Evolutionary conservation across 2,888 invertebrate genomes (phyloP).

Genomic region (Azorinus chamasolen): DNA sequence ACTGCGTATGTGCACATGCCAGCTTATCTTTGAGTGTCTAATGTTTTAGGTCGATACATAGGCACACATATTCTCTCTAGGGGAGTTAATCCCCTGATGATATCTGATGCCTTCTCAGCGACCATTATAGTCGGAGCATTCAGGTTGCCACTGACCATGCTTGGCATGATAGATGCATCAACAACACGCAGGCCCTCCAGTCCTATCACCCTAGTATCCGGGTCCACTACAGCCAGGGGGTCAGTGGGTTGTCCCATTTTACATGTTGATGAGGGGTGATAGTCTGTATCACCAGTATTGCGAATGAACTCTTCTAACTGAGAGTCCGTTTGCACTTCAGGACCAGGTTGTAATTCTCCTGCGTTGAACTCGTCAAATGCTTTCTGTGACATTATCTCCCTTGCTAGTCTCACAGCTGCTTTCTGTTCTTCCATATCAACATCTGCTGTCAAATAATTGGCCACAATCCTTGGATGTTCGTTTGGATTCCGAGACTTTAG

Average conservation of each 20-base stretch:
- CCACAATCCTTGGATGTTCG: conserved; percentile 94
- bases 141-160: conserved; percentile 92
- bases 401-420: conserved; percentile 75
- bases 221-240: conserved; percentile 90
- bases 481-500: conserved; percentile 92
- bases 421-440: conserved; percentile 88
- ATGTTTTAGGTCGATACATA: conserved; percentile 77
- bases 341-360: conserved; percentile 78
- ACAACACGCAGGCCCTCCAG: conserved; percentile 90
- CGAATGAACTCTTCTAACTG: conserved; percentile 85
- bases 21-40: conserved; percentile 67
- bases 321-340: conserved; percentile 79
- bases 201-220: conserved; percentile 87
- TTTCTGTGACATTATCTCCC: conserved; percentile 85
- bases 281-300: conserved; percentile 88
- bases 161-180: conserved; percentile 93
- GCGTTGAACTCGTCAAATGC: conserved; percentile 84
- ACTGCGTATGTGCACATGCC: too few relatives aligned
- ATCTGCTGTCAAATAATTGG: conserved; percentile 93
- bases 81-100: conserved; percentile 85
- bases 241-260: conserved; percentile 89
- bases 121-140: conserved; percentile 88
- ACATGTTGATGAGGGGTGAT: conserved; percentile 93
- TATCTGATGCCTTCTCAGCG: conserved; percentile 87
- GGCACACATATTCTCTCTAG: conserved; percentile 82